Evolutionary conservation across 2,797 vertebrate species (phyloP).

Genomic region (Mallotus villosus): DNA sequence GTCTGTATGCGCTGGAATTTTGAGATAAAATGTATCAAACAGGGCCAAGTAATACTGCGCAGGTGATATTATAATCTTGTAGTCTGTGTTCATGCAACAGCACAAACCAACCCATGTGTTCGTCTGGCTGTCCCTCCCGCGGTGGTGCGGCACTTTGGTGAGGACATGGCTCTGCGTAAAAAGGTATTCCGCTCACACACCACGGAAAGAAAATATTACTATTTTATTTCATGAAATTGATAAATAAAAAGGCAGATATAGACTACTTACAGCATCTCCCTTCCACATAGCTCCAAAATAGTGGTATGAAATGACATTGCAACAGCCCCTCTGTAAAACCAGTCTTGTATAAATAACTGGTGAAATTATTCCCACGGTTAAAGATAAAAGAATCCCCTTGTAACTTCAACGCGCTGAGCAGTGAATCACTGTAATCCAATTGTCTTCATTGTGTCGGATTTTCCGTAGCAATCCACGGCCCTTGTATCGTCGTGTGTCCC

Average conservation of each 20-base stretch:
- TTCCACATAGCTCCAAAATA: conserved; percentile 87
- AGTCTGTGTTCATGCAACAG: not conserved
- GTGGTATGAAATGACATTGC: conserved; percentile 87
- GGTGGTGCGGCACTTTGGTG: conserved; percentile 65
- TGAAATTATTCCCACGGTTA: conserved; percentile 70
- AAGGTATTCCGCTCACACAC: conserved; percentile 32
- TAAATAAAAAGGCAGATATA: conserved; percentile 14
- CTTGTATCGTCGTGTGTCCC: conserved; percentile 61
- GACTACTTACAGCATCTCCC: conserved; percentile 92
- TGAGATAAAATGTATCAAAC: not conserved
- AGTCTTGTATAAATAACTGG: conserved; percentile 54
- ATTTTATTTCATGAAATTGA: no score
- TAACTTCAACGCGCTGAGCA: conserved; percentile 68
- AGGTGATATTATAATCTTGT: not conserved
- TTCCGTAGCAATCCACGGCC: conserved; percentile 66
- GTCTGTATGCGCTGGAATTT: not conserved
- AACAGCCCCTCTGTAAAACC: conserved; percentile 76
- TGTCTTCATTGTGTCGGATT: conserved; percentile 56
- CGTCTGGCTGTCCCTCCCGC: conserved; percentile 15
- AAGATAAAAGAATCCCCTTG: conserved; percentile 49
- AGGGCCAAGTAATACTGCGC: not conserved
- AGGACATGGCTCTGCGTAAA: conserved; percentile 50
- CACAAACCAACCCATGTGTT: not conserved
- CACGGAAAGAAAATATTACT: conserved; percentile 5
- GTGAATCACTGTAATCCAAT: conserved; percentile 76